These are phyloP conservation scores for Astreopora myriophthalma DNA, from an alignment of 64 coral and sea anemone species.

Conservation along the genomic window DNA sequence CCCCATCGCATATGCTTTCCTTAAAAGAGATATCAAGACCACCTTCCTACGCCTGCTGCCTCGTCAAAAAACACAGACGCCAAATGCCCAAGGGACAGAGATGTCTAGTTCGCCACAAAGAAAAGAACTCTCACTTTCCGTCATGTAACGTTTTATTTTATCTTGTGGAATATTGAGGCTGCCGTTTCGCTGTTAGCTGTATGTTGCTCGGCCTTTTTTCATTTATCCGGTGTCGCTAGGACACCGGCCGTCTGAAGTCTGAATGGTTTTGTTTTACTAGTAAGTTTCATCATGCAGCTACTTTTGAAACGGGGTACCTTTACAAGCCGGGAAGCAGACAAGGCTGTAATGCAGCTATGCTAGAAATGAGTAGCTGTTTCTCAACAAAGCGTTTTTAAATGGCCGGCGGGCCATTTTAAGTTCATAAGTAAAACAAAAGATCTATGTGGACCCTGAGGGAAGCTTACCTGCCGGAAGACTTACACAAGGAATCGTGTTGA, in stretches of 20 bases:
- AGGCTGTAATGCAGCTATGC: background rate
- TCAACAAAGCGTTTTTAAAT: background rate
- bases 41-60: background rate
- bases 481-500: background rate
- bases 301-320: background rate
- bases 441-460: background rate
- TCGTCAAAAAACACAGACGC: background rate
- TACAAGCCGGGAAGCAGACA: background rate
- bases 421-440: background rate
- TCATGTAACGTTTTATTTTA: background rate
- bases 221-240: no score
- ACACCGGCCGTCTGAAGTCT: no score
- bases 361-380: background rate
- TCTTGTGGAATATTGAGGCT: no score
- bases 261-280: no score
- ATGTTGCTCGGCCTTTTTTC: no score
- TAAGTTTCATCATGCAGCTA: no score
- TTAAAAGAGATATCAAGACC: slow-evolving; percentile 17
- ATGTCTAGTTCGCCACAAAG: background rate
- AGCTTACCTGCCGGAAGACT: background rate
- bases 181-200: no score
- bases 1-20: background rate
- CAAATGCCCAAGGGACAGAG: background rate
- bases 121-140: background rate
- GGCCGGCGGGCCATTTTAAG: background rate